Evolutionary conservation across 2,113 vertebrate species (phyloP), one percentile per base, ranked within the genome.

Genomic region (Pampusana beccarii): DNA sequence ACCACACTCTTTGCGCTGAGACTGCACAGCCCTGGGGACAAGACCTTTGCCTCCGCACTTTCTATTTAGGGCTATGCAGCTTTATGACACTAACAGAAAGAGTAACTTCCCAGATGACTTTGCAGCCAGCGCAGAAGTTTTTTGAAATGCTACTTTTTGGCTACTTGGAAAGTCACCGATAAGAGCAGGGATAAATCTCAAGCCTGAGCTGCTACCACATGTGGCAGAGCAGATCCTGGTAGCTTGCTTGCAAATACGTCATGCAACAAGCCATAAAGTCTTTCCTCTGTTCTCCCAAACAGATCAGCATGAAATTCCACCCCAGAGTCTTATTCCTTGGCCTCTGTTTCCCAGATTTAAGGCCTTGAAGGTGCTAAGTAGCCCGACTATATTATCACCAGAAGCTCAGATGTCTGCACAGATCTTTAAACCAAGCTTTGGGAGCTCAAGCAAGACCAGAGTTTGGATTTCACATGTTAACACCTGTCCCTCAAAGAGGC

Each of bases 31-130:
- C 90, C 75, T 33, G 20, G 77, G 77, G 93, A 78, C 2, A 5
- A 74, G 86, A 88, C 91, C 93, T 96, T 90, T 94, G 92, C 73
- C 77, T 95, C 83, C 3, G 1, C 2, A 5, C 44, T 96, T 96
- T 96, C 92, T 88, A 92, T 96, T 97, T 86, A 95, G 88, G 84
- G 83, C 90, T 74, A 26, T 84, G 65, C 61, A 86, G 75, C 40
- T 91, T 94, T 86, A 86, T 57, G 82, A 64, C 62, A 67, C 26
- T 36, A 86, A 74, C 86, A 94, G 79, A 95, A 95, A 77, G 40
- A 92, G 53, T 72, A 89, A 81, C 82, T 95, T 94, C 93, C 82
- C 92, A 95, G 69, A 94, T 61, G 80, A 81, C 72, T 67, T 62
- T 92, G 34, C 60, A 95, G 77, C 11, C 60, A 92, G 36, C 0